phyloP scores from a whole-genome alignment of 1,140 invertebrate species.

The Episyrphus balteatus region DNA sequence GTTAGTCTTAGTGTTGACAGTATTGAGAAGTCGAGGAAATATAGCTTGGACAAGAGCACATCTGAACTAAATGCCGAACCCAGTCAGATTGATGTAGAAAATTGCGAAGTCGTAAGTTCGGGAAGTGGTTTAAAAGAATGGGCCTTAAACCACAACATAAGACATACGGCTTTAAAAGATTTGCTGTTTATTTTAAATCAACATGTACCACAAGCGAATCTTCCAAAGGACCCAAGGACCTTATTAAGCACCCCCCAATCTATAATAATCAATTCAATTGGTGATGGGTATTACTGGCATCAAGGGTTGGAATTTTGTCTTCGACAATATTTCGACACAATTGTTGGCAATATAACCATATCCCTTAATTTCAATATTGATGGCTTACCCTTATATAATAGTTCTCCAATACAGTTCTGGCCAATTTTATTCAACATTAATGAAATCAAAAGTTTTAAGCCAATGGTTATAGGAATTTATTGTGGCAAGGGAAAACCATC shows the following conservation, averaged over 20 bases:
- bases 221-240: background rate
- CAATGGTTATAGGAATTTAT: slow-evolving; percentile 10
- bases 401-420: slow-evolving; percentile 16
- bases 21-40: no score
- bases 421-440: slow-evolving; percentile 17
- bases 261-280: background rate
- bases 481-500: slow-evolving; percentile 9
- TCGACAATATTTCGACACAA: background rate
- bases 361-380: slow-evolving; percentile 12
- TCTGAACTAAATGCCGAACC: no score
- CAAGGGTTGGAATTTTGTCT: background rate
- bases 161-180: background rate
- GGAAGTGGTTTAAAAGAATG: no score
- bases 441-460: slow-evolving; percentile 3
- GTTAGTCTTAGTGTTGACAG: no score
- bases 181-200: background rate
- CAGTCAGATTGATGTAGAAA: no score
- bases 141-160: no score
- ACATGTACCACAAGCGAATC: background rate
- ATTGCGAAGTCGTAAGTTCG: no score
- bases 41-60: no score
- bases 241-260: background rate
- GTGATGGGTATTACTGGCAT: background rate
- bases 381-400: slow-evolving; percentile 17
- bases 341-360: background rate